Evolutionary conservation across 2,888 invertebrate genomes (phyloP).

Genomic region (Eupeodes luniger): DNA sequence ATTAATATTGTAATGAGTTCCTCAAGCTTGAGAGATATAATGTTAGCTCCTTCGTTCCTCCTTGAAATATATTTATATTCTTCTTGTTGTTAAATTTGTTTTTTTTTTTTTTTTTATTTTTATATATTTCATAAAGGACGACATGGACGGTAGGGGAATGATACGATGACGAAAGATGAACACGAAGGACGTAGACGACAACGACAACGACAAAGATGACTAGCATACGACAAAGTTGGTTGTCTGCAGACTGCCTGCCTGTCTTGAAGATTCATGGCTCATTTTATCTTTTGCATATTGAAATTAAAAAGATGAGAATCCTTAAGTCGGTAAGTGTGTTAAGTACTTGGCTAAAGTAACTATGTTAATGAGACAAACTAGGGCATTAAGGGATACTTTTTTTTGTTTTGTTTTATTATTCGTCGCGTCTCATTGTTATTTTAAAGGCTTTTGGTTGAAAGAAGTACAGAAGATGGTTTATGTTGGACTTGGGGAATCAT

Average conservation of each 20-base stretch:
- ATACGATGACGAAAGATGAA: constrained; percentile 29
- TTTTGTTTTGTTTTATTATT: constrained; percentile 1
- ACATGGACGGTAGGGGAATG: constrained; percentile 23
- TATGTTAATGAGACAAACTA: constrained; percentile 68
- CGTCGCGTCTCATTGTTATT: not conserved
- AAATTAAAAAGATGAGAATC: constrained; percentile 43
- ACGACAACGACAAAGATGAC: constrained; percentile 19
- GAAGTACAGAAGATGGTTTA: constrained; percentile 3
- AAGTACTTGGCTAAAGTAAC: constrained; percentile 62
- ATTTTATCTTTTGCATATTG: constrained; percentile 32
- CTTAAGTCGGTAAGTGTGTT: constrained; percentile 64
- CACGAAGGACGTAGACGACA: constrained; percentile 12
- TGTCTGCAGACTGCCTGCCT: constrained; percentile 53
- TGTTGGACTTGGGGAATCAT: constrained; percentile 22
- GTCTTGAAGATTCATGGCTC: constrained; percentile 37
- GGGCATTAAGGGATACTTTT: constrained; percentile 34
- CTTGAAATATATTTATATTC: constrained; percentile 40
- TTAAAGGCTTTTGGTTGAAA: not conserved
- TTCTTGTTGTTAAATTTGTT: constrained; percentile 21
- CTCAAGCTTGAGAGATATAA: constrained; percentile 40
- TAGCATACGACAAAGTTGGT: not conserved
- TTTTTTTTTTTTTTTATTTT: constrained; percentile 11
- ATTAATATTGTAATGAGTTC: constrained; percentile 72
- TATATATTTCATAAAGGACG: constrained; percentile 16
- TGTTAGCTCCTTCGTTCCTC: constrained; percentile 58